phyloP scores from a whole-genome alignment of 2,888 invertebrate genomes.

The Patella ulyssiponensis region DNA sequence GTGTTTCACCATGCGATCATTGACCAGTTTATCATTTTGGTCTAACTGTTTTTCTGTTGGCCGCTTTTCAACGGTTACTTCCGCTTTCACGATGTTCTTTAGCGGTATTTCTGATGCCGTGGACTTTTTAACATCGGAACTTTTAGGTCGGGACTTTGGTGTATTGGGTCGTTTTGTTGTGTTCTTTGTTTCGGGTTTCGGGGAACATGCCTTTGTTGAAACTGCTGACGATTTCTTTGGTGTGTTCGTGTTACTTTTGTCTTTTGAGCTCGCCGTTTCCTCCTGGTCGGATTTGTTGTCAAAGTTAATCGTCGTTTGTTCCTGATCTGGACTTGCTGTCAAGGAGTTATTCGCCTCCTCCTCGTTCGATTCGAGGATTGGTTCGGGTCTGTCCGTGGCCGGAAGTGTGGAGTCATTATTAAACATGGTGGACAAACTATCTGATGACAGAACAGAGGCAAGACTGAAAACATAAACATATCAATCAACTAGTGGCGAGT shows the following conservation, averaged over 20 bases:
- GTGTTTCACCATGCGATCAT: background rate
- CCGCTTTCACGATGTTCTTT: background rate
- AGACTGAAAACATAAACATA: conserved; percentile 10
- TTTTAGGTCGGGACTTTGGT: no score
- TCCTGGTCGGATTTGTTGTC: no score
- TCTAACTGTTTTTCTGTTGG: background rate
- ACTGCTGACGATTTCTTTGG: no score
- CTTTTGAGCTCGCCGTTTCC: no score
- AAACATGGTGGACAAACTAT: background rate
- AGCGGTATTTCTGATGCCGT: background rate
- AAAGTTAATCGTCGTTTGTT: no score
- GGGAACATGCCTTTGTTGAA: no score
- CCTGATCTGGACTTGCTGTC: no score
- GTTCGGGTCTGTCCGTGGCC: background rate
- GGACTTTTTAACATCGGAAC: no score
- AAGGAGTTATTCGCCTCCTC: background rate
- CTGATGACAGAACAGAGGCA: conserved; percentile 15
- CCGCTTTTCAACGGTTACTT: background rate
- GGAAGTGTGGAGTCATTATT: background rate
- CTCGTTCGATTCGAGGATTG: background rate
- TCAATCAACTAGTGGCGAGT: no score
- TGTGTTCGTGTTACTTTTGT: no score
- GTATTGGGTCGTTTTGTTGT: no score
- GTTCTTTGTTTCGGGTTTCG: no score
- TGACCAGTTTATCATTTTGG: background rate